Percentiles rank a stretch among this genome's conserved stretches.
phyloP scores from a whole-genome alignment of 1,140 invertebrate genomes.

The Scaptomyza hsui region DNA sequence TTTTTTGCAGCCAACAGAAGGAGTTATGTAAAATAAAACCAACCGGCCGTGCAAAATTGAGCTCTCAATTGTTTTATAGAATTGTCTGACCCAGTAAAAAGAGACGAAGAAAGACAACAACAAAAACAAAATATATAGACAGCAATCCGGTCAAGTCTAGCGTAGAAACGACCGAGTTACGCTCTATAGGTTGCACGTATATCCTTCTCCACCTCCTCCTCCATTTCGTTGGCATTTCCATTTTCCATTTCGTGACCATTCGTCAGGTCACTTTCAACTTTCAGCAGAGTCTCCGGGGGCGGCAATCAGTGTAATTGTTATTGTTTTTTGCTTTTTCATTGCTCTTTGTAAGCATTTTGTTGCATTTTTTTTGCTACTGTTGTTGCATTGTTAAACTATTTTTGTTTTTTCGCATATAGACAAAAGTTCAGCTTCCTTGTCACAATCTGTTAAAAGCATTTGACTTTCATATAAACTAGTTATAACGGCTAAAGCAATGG shows the following conservation, averaged over 20 bases:
- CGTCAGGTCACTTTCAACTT: conserved; percentile 54
- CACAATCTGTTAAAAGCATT: conserved; percentile 62
- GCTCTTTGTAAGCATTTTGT: conserved; percentile 33
- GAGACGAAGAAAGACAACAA: neutral
- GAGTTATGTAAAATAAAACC: conserved; percentile 60
- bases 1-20: conserved; percentile 19
- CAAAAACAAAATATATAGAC: neutral
- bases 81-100: conserved; percentile 39
- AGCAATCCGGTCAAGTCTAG: conserved; percentile 33
- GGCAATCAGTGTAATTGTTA: conserved; percentile 79
- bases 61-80: conserved; percentile 74
- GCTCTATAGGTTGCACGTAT: conserved; percentile 1
- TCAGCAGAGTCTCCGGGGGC: conserved; percentile 52
- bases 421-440: conserved; percentile 63
- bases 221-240: conserved; percentile 29
- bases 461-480: conserved; percentile 49
- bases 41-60: conserved; percentile 59
- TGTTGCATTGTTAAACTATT: conserved; percentile 37
- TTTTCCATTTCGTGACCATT: conserved; percentile 57
- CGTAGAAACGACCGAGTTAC: conserved; percentile 33
- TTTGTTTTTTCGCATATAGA: conserved; percentile 43
- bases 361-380: conserved; percentile 6
- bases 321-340: conserved; percentile 50
- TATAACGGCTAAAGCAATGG: neutral
- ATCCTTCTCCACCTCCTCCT: neutral